phyloP scores from a whole-genome alignment of 2,888 invertebrate genomes.

The Tachina fera region DNA sequence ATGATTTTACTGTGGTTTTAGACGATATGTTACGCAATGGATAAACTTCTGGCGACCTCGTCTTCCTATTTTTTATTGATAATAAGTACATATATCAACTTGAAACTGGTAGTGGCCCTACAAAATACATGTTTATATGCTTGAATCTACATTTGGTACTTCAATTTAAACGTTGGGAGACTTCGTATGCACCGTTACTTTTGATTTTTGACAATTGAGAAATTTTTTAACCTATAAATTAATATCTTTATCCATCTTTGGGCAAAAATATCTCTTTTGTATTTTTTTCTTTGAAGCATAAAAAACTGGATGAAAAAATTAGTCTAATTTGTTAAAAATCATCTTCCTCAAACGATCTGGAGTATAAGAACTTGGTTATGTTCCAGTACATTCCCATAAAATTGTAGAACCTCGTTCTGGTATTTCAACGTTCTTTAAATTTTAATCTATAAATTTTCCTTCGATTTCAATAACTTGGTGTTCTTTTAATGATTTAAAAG shows the following conservation, averaged over 20 bases:
- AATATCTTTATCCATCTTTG: background rate
- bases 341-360: background rate
- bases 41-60: constrained; percentile 4
- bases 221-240: background rate
- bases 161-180: background rate
- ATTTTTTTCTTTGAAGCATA: background rate
- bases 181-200: background rate
- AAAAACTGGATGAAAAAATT: no score
- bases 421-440: background rate
- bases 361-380: no score
- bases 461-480: no score
- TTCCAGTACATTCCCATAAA: no score
- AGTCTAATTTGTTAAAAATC: background rate
- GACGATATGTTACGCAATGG: no score
- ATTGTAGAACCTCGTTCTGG: background rate
- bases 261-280: background rate
- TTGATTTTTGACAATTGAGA: constrained; percentile 3
- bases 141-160: constrained; percentile 4
- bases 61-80: background rate
- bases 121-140: constrained; percentile 2
- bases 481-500: background rate
- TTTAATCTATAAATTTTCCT: no score
- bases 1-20: background rate
- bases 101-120: background rate
- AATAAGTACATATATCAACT: background rate